Conservation (phyloP, 2,888 invertebrate species). For the Ecliptopera silaceata region DNA sequence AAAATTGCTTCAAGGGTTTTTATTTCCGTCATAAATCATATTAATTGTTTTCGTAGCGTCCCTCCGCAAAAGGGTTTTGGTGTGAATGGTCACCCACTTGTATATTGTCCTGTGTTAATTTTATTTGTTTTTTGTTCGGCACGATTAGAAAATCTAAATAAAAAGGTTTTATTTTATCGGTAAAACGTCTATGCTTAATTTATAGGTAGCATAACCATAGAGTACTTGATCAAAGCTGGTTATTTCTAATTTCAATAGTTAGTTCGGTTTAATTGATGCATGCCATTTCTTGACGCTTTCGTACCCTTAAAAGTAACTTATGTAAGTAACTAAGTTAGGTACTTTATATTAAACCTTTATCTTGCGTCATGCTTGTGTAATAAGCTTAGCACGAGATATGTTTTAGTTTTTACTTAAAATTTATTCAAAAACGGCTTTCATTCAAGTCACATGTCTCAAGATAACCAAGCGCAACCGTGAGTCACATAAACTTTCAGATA, state of each 20-base stretch:
- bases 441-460: slow-evolving; percentile 19
- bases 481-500: slow-evolving; percentile 24
- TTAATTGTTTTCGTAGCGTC: slow-evolving; percentile 71
- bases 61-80: slow-evolving; percentile 55
- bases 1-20: slow-evolving; percentile 72
- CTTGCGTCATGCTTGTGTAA: too few species aligned
- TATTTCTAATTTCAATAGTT: too few species aligned
- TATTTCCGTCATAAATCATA: slow-evolving; percentile 75
- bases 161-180: too few species aligned
- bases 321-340: too few species aligned
- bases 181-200: too few species aligned
- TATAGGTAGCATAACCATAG: too few species aligned
- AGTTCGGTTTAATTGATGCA: too few species aligned
- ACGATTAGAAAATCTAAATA: not conserved
- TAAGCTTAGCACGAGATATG: not conserved
- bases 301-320: too few species aligned
- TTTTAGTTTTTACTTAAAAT: slow-evolving; percentile 1
- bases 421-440: slow-evolving; percentile 13
- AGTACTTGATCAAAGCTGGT: too few species aligned
- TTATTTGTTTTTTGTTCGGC: slow-evolving; percentile 35
- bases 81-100: slow-evolving; percentile 38
- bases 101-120: slow-evolving; percentile 43
- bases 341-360: too few species aligned
- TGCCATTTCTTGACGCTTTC: too few species aligned
- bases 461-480: slow-evolving; percentile 18